Evolutionary conservation across 2,888 invertebrate species (phyloP), one percentile per base, ranked within the genome.

Genomic region (Falcaria lacertinaria): DNA sequence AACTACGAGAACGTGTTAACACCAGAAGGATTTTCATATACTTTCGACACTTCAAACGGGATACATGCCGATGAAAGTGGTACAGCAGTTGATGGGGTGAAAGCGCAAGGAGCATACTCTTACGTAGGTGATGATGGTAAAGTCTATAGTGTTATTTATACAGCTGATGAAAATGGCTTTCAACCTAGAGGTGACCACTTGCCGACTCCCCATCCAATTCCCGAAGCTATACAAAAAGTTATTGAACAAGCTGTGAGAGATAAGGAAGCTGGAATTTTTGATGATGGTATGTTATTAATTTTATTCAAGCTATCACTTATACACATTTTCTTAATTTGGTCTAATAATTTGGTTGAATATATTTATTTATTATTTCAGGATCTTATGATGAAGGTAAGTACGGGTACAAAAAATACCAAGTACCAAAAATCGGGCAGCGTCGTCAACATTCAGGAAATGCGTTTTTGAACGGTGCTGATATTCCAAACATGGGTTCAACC

Each of bases 141-240:
- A 57, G 15, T 74, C 0, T 87, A 86, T 25, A 73, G 58, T 28
- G 60, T 87, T 0, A 53, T 52, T 17, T 87, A 87, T 38, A 73
- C 80, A 1, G 87, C 88, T 33, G 85, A 87, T 63, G 83, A 87
- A 60, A 81, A 85, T 52, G 87, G 87, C 0, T 88, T 80, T 40
- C 67, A 54, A 52, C 80, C 88, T 2, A 60, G 48, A 22, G 86
- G 87, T 42, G 84, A 81, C 44, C 87, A 88, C 56, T 62, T 87
- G 19, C 88, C 88, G 7, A 85, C 87, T 2, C 76, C 75, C 41
- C 87, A 85, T 2, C 83, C 83, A 0, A 69, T 86, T 41, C 84
- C 88, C 37, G 75, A 79, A 50, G 85, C 77, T 16, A 85, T 83
- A 14, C 60, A 80, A 35, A 70, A 60, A 42, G 69, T 80, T 14